phyloP scores from a whole-genome alignment of 2,797 vertebrate genomes.

The Poecile montanus region DNA sequence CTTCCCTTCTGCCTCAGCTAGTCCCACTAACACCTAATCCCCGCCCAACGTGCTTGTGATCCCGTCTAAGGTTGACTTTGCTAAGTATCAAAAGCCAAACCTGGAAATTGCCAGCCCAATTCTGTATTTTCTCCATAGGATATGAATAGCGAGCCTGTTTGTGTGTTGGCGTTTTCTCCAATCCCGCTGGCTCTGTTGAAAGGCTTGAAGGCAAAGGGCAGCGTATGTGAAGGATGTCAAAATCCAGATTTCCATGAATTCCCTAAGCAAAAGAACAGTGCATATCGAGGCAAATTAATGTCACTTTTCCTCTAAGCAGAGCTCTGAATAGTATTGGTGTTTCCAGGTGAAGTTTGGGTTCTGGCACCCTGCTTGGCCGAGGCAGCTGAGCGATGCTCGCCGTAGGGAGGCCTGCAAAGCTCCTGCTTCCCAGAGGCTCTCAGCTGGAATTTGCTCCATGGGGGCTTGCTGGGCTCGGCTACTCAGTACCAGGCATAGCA shows the following conservation, averaged over 20 bases:
- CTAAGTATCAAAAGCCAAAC: neutral
- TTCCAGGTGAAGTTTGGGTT: neutral
- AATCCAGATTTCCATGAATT: neutral
- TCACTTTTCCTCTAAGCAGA: neutral
- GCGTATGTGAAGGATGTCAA: neutral
- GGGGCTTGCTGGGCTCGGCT: neutral
- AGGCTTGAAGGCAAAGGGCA: slow-evolving; percentile 21
- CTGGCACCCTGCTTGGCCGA: neutral
- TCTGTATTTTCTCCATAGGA: neutral
- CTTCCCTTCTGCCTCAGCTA: neutral
- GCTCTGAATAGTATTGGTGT: neutral
- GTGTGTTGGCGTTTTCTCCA: neutral
- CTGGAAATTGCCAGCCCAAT: neutral
- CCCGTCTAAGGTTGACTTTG: neutral
- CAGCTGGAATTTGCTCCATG: neutral
- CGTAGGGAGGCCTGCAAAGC: neutral
- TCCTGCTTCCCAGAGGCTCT: neutral
- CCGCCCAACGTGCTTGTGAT: neutral
- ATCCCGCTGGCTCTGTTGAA: neutral
- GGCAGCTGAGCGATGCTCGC: neutral
- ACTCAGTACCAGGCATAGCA: neutral
- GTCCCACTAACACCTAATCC: neutral
- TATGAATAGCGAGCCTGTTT: neutral
- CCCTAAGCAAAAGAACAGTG: neutral
- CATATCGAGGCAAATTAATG: neutral